Base-by-base conservation (phyloP, 2,888 invertebrate genomes). In the Mythimna loreyi region DNA sequence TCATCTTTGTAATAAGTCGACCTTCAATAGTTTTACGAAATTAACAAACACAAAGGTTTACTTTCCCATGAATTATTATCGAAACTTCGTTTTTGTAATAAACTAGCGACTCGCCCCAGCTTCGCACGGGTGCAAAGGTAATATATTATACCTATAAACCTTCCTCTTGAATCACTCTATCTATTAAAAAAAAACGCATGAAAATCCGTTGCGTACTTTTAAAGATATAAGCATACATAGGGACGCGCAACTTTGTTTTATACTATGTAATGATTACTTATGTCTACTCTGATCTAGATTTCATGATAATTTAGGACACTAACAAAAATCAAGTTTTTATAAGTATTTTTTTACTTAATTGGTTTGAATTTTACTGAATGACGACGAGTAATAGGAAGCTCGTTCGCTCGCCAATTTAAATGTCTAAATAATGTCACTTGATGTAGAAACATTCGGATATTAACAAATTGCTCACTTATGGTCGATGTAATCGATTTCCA, bases 401-500 rank as follows among this genome's bases (percentile, higher is more conserved):
- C n/a, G n/a, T n/a, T n/a, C n/a, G n/a, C n/a, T n/a, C 13, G 6
- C 3, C 62, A n/a, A 30, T 16, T 19, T 16, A 40, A 40, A 16
- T 49, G 5, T 11, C n/a, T 4, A 16, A 56, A 19, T 16, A 40
- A 33, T 57, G 43, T 50, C 43, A 73, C 5, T 56, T 28, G 8
- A 56, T 72, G 56, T 50, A 23, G 60, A 75, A 75, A 75, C 25
- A 56, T 5, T 43, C 8, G 3, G 16, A 66, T 13, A 50, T 72
- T 4, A 53, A 33, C 1, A 58, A 72, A 72, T 64, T 64, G 65
- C 72, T 49, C 64, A 73, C 65, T 73, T 47, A 55, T 43, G 21
- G 4, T 13, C 40, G 2, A 62, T 40, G 65, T 61, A 75, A 73
- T 73, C 50, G 23, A 61, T 57, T 73, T 67, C 23, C 23, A 68